Evolutionary conservation across 1,140 invertebrate genomes (phyloP).

Genomic region (Bathynomus jamesi): DNA sequence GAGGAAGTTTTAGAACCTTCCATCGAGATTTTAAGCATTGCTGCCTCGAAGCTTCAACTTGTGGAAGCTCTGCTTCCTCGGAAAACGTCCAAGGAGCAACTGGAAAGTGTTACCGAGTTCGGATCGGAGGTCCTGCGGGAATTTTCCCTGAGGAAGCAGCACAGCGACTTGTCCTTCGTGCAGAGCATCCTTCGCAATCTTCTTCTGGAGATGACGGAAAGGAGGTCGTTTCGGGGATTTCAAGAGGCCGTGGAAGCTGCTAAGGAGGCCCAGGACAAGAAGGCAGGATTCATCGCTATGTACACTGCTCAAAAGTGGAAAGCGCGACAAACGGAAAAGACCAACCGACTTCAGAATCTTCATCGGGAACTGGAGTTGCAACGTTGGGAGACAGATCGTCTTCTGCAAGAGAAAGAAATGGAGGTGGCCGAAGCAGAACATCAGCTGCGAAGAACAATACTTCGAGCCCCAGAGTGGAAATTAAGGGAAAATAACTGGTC

Average conservation of each 20-base stretch:
- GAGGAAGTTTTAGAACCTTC: neutral
- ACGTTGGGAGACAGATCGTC: neutral
- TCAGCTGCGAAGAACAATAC: neutral
- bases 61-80: neutral
- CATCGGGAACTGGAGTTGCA: neutral
- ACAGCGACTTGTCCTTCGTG: neutral
- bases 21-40: neutral
- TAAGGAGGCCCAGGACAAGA: neutral
- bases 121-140: neutral
- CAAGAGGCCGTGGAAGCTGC: neutral
- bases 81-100: slow-evolving; percentile 4
- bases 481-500: neutral
- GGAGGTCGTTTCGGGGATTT: neutral
- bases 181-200: neutral
- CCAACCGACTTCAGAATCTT: neutral
- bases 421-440: neutral
- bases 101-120: neutral
- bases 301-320: neutral
- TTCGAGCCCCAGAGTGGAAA: neutral
- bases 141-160: neutral
- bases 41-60: neutral
- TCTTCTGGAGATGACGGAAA: neutral
- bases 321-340: neutral
- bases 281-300: neutral
- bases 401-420: neutral